A percentile compares a stretch with the other conserved stretches of the same genome.
phyloP scores from a whole-genome alignment of 2,888 invertebrate species.

The Germaria angustata region DNA sequence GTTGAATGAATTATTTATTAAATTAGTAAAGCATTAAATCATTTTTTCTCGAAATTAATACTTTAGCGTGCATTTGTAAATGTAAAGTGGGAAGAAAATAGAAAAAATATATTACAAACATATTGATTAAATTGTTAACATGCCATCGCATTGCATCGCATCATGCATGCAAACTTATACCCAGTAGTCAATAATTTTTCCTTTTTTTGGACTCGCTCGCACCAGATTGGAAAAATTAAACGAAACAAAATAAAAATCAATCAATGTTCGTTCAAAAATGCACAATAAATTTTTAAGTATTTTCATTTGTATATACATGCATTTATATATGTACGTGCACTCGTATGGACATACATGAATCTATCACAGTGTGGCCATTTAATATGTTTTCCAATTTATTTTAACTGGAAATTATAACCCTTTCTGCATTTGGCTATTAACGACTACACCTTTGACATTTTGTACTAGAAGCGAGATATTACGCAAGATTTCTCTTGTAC shows the following conservation, averaged over 20 bases:
- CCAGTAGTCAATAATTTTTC: conserved; percentile 10
- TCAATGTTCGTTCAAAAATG: conserved; percentile 1
- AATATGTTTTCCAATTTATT: no score
- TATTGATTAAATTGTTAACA: conserved; percentile 50
- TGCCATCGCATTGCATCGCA: conserved; percentile 28
- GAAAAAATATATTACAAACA: background rate
- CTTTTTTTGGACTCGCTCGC: background rate
- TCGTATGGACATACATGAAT: background rate
- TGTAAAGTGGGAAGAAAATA: background rate
- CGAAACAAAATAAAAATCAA: conserved; percentile 10
- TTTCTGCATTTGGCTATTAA: no score
- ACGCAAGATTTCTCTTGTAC: no score
- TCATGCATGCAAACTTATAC: background rate
- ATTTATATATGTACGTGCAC: background rate
- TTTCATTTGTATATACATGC: background rate
- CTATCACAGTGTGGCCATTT: background rate
- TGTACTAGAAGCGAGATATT: no score
- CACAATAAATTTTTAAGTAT: no score
- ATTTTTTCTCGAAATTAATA: conserved; percentile 31
- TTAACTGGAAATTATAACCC: no score
- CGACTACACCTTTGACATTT: no score
- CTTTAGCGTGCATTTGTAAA: background rate
- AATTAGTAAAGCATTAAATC: conserved; percentile 30
- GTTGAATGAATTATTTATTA: background rate
- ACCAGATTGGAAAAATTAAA: conserved; percentile 19